Conservation (phyloP, 2,888 invertebrate genomes). For the Diloba caeruleocephala region DNA sequence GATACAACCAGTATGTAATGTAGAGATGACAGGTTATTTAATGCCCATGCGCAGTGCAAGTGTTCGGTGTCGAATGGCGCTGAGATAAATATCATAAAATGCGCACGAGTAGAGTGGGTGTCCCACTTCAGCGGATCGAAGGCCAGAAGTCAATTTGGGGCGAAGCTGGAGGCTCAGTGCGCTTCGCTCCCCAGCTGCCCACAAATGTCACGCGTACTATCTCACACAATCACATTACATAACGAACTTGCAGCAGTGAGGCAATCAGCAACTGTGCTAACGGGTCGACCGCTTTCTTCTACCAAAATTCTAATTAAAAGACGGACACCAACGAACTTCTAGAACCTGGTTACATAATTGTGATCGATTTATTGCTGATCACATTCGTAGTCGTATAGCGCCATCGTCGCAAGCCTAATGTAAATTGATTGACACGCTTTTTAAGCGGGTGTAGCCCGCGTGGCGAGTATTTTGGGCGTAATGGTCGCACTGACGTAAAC, state of each 20-base stretch:
- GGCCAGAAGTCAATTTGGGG: conserved; percentile 80
- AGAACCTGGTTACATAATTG: conserved; percentile 36
- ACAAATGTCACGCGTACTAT: conserved; percentile 80
- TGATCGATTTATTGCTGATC: conserved; percentile 48
- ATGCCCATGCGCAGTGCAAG: conserved; percentile 58
- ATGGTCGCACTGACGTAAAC: conserved; percentile 84
- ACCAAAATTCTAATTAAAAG: conserved; percentile 58
- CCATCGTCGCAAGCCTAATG: conserved; percentile 70
- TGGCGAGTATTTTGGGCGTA: conserved; percentile 80
- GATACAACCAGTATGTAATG: conserved; percentile 43
- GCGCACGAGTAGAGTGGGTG: conserved; percentile 65
- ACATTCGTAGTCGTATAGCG: conserved; percentile 56
- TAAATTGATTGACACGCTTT: conserved; percentile 84
- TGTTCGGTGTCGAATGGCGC: conserved; percentile 58
- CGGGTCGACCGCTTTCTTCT: conserved; percentile 52
- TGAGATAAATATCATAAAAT: conserved; percentile 60
- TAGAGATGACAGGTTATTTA: conserved; percentile 57
- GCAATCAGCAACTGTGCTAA: conserved; percentile 52
- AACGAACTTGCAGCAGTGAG: conserved; percentile 57
- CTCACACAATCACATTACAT: conserved; percentile 70
- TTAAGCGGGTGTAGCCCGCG: conserved; percentile 73
- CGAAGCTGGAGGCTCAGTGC: conserved; percentile 72
- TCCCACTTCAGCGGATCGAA: conserved; percentile 73
- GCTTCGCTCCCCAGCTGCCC: conserved; percentile 64
- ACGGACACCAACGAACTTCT: conserved; percentile 41